Conservation (phyloP, 1,140 invertebrate genomes). For the Wasmannia auropunctata region DNA sequence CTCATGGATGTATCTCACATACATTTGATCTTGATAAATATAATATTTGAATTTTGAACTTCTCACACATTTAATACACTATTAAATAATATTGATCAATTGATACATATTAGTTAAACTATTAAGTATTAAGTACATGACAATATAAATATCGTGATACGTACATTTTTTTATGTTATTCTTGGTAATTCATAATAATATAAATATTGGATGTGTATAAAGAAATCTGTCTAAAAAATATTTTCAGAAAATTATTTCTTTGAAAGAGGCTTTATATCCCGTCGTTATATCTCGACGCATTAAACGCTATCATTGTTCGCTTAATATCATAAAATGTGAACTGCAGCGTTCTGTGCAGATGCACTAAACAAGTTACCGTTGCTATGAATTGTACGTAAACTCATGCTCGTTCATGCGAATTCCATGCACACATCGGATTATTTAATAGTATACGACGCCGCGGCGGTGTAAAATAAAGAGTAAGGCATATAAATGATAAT, state of each 20-base stretch:
- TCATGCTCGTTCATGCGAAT: neutral
- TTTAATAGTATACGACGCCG: neutral
- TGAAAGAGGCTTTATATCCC: neutral
- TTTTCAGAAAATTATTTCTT: neutral
- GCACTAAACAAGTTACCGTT: slow-evolving; percentile 8
- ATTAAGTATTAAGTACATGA: no score
- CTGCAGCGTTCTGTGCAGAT: neutral
- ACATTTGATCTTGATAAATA: neutral
- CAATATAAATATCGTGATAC: neutral
- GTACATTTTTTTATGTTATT: neutral
- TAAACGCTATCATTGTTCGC: neutral
- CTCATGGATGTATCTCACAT: neutral
- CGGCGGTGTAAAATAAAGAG: neutral
- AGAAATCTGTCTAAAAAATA: neutral
- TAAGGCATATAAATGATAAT: neutral
- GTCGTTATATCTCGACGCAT: neutral
- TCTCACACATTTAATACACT: no score
- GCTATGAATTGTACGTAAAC: neutral
- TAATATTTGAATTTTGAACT: neutral
- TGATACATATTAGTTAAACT: no score
- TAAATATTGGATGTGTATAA: neutral
- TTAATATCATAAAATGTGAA: neutral
- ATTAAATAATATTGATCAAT: no score
- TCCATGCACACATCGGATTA: neutral
- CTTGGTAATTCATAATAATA: neutral